A percentile compares a stretch with the other conserved stretches of the same genome.
Conservation (phyloP, 2,888 invertebrate genomes). For the Pristionchus exspectatus region DNA sequence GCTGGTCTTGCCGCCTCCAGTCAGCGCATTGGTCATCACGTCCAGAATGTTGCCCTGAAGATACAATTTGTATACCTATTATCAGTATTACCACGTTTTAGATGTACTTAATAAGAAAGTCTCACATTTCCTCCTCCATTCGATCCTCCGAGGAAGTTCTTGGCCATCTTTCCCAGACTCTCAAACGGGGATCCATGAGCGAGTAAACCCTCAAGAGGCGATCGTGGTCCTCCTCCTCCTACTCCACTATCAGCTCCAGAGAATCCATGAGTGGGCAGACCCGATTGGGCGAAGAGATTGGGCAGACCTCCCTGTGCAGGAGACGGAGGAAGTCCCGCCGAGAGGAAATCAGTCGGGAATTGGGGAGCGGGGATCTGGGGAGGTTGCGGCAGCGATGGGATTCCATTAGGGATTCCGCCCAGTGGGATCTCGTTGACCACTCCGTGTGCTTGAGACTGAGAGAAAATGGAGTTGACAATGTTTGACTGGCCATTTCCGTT, state of each 20-base stretch:
- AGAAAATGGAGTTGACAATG: conserved; percentile 73
- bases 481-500: conserved; percentile 57
- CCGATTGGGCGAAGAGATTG: conserved; percentile 14
- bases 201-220: conserved; percentile 61
- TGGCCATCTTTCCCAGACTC: conserved; percentile 71
- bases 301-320: conserved; percentile 18
- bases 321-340: not conserved
- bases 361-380: not conserved
- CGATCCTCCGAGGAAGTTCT: conserved; percentile 70
- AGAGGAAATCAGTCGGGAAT: not conserved
- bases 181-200: conserved; percentile 63
- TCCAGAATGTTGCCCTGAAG: conserved; percentile 62
- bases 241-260: conserved; percentile 20
- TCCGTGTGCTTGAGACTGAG: conserved; percentile 62
- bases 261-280: conserved; percentile 28
- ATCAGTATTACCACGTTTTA: not conserved
- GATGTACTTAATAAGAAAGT: not conserved
- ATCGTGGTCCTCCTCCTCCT: conserved; percentile 9
- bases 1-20: conserved; percentile 51
- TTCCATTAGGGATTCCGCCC: conserved; percentile 52
- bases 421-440: conserved; percentile 31
- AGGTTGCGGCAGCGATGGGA: conserved; percentile 37
- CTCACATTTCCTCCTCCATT: conserved; percentile 61
- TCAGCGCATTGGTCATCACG: conserved; percentile 65
- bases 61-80: no score